These are phyloP conservation scores for Sebastes dallii DNA, from an alignment of 2,797 vertebrate species.

Conservation along the genomic window DNA sequence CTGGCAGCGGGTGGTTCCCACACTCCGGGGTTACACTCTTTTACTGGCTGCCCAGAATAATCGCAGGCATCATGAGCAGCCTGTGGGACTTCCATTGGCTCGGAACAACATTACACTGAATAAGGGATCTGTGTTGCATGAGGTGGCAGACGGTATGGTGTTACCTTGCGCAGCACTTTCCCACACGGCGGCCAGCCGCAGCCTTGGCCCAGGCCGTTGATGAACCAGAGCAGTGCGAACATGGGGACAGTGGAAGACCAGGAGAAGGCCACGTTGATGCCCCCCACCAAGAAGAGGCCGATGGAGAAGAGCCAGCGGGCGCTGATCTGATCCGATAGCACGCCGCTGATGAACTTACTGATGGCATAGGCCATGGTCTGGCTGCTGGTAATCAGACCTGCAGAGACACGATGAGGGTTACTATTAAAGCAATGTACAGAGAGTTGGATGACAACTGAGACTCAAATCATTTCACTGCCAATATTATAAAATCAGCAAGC, in stretches of 20 bases:
- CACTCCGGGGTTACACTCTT: background rate
- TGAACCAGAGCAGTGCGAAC: constrained; percentile 94
- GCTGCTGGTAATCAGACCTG: constrained; percentile 97
- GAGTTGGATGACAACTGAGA: background rate
- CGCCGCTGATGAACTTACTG: constrained; percentile 97
- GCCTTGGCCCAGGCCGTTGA: constrained; percentile 96
- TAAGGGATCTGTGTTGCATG: background rate
- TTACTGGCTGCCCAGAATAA: background rate
- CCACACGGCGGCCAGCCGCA: constrained; percentile 97
- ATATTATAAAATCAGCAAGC: background rate
- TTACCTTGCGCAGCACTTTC: constrained; percentile 94
- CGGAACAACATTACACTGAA: background rate
- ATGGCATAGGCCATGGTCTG: constrained; percentile 96
- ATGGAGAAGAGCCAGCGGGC: constrained; percentile 96
- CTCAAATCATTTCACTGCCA: background rate
- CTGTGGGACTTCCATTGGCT: background rate
- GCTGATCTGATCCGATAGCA: constrained; percentile 93
- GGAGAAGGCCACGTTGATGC: constrained; percentile 92
- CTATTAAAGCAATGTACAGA: background rate
- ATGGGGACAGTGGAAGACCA: constrained; percentile 88
- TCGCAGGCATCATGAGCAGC: background rate
- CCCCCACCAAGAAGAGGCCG: constrained; percentile 92
- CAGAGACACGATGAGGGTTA: background rate
- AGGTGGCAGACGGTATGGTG: background rate
- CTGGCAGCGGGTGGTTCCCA: background rate